Evolutionary conservation across 2,113 vertebrate genomes (phyloP).

Genomic region (Fregetta grallaria): DNA sequence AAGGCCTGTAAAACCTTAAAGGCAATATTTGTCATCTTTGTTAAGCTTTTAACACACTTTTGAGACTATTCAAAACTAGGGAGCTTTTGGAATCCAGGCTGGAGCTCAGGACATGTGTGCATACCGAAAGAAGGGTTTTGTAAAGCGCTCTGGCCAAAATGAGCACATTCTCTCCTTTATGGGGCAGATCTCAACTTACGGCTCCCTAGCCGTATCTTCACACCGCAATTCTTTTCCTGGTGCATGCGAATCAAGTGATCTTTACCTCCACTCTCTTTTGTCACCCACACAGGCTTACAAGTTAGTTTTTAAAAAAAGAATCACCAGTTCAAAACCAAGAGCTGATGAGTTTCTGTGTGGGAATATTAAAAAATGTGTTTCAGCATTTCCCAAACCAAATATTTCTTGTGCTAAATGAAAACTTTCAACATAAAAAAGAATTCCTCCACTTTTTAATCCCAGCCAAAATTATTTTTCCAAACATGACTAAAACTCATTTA

Average conservation of each 20-base stretch:
- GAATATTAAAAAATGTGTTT: neutral
- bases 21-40: neutral
- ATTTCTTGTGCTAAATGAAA: neutral
- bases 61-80: neutral
- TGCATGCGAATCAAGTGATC: neutral
- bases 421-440: neutral
- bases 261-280: neutral
- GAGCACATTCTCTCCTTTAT: neutral
- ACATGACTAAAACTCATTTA: neutral
- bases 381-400: neutral
- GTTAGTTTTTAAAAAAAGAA: neutral
- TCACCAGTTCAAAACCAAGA: neutral
- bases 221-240: neutral
- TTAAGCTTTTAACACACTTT: neutral
- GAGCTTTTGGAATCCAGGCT: neutral
- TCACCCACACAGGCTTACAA: neutral
- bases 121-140: neutral
- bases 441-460: neutral
- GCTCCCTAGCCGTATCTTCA: neutral
- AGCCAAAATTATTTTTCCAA: neutral
- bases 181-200: neutral
- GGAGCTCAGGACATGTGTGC: neutral
- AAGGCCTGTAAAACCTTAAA: constrained; percentile 8
- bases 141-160: neutral
- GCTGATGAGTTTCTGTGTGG: neutral